Base-by-base conservation (phyloP, 2,113 vertebrate species). In the Micronycteris hirsuta region DNA sequence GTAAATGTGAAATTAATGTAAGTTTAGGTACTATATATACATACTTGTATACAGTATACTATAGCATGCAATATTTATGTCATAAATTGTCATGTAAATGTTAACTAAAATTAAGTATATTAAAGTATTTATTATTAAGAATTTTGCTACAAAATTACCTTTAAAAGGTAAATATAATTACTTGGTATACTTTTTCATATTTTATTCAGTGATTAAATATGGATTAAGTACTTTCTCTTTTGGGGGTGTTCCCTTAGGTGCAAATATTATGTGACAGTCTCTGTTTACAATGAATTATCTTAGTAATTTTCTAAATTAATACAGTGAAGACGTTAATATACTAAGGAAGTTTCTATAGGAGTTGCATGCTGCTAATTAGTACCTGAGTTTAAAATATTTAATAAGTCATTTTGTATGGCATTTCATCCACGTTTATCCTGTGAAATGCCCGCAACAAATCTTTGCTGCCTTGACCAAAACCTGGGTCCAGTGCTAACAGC, bases 161-260 rank as follows among this genome's bases (percentile, higher is more conserved):
- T 85, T 38, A 52, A 77, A 87, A 89, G 13, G 22, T 74, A 92
- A 67, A 68, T 28, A 14, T 14, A 92, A 58, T 43, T 63, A 84
- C 84, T 68, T 89, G 47, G 3, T 89, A 22, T 90, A 93, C 94
- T 92, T 70, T 92, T 84, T 17, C 6, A 54, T 80, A 80, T 86
- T 97, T 93, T 81, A 91, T 47, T 96, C 36, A 94, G 33, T 88
- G 31, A 90, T 52, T 90, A 58, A 90, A 41, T 82, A 94, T 52
- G 89, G 71, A 73, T 70, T 68, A 70, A 76, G 26, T 24, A 77
- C 5, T 82, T 93, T 41, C 19, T 89, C 22, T 80, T 81, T 61
- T 14, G 92, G 61, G 91, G 16, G 15, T 56, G 81, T 87, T 70
- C 8, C 20, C 31, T 80, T 93, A 84, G 43, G n/a, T 90, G 74